Base-by-base conservation (phyloP, 2,113 vertebrate genomes). In the Tragulus kanchil region DNA sequence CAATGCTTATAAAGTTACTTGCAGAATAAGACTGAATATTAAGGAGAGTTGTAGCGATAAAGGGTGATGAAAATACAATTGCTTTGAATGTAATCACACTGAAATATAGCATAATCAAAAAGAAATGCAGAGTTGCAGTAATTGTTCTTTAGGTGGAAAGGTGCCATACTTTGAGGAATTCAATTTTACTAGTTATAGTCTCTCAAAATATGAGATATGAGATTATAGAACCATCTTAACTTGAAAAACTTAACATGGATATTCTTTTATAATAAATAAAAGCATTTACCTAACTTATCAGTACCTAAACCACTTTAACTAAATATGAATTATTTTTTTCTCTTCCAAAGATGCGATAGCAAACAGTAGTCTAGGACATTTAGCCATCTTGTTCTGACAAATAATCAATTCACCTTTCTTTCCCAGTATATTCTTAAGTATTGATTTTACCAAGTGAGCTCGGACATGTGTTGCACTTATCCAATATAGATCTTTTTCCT, bases 361-460 rank as follows among this genome's bases (percentile, higher is more conserved):
- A 96, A 77, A 81, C 45, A 73, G 21, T 31, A 94, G 85, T 83
- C 21, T 56, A 67, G 84, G 90, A 56, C 50, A 95, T 82, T 97
- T 94, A 97, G 94, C 71, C 82, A 97, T 97, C 96, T 94, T 95
- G 93, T 98, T 85, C 95, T 90, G 94, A 97, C 96, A 97, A 96
- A 98, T 94, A 97, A 97, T 96, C 96, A 97, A 96, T 97, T 97
- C 97, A 96, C 97, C 96, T 97, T 94, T 95, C 50, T 93, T 42
- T 58, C 88, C 92, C 96, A 95, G 95, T 79, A 92, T 96, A 90
- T 96, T 97, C 94, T 97, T 85, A 90, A 96, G 92, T 98, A 98
- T 97, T 95, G 96, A 97, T 98, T 97, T 97, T 95, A 73, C 93
- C 96, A 93, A 96, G 97, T 93, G 90, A 97, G 95, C 95, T 75